Evolutionary conservation across 2,888 invertebrate species (phyloP), one percentile per base, ranked within the genome.

Genomic region (Meandrusa payeni): DNA sequence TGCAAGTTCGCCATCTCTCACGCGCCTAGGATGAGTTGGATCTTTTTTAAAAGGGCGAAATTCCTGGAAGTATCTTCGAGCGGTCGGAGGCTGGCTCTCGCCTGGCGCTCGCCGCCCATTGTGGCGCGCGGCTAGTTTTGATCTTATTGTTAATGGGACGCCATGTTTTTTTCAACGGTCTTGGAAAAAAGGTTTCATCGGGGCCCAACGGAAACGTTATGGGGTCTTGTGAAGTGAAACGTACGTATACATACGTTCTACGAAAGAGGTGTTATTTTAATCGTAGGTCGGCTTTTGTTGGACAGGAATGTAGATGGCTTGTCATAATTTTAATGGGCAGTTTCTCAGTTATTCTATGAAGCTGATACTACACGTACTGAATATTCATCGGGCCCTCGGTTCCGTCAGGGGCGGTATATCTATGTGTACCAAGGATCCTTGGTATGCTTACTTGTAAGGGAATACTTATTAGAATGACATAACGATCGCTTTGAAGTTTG

Each of bases 181-280:
- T 69, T 73, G 69, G 83, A 82, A 85, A 87, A 87, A 61, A 61
- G 52, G 83, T 79, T 83, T 77, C 81, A 76, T 76, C 77, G 75
- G 77, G 26, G 76, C 73, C 82, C 85, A 80, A 75, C 86, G 86
- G 86, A 86, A 86, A 86, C 82, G 83, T 85, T 83, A 83, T 76
- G 79, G 78, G 71, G 78, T 81, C 82, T 79, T 82, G 70, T 81
- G 76, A 81, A 82, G 80, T 80, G 81, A 82, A 83, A 83, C 81
- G 75, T 57, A 54, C 53, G 46, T 51, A 55, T 78, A 78, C 76
- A 80, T 79, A 78, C 71, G 77, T 83, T 85, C 83, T 82, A 75
- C 80, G 85, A 82, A 79, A 85, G 85, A 79, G 87, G 86, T 85
- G 85, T 86, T 86, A 85, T 85, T 85, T 85, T 83, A 81, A 86